Evolutionary conservation across 53 echinoderm and acorn worm genomes (phyloP).

Genomic region (Temnopleurus reevesii): DNA sequence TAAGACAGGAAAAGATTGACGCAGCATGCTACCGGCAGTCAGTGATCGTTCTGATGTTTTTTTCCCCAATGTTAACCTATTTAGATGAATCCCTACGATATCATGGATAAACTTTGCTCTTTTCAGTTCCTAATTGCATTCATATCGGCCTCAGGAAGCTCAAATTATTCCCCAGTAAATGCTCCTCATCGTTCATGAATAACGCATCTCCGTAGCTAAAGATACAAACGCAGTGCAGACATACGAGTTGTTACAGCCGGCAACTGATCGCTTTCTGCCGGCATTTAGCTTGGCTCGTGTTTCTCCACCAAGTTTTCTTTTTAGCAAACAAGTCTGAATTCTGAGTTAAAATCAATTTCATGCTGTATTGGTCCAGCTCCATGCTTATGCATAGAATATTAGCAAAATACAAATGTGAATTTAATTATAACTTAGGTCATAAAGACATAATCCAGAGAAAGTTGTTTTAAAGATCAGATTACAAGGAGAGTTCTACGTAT

Average conservation of each 20-base stretch:
- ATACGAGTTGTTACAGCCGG: neutral
- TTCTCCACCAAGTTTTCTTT: neutral
- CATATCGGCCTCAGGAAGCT: neutral
- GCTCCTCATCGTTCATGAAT: neutral
- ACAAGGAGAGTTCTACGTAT: no score
- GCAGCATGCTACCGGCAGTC: neutral
- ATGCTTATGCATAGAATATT: neutral
- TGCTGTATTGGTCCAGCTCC: neutral
- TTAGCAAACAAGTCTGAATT: neutral
- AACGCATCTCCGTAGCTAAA: neutral
- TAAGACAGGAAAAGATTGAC: no score
- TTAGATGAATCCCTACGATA: neutral
- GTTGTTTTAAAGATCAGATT: no score
- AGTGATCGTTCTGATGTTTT: neutral
- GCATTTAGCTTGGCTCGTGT: neutral
- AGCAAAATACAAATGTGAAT: neutral
- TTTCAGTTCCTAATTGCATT: neutral
- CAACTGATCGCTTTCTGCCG: neutral
- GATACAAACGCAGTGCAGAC: neutral
- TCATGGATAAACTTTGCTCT: conserved; percentile 21
- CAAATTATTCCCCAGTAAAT: neutral
- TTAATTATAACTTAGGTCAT: no score
- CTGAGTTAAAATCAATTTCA: conserved; percentile 2
- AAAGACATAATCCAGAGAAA: no score
- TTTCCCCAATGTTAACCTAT: neutral